Conservation (phyloP, 2,888 invertebrate species). For the Fissipunctia ypsillon region DNA sequence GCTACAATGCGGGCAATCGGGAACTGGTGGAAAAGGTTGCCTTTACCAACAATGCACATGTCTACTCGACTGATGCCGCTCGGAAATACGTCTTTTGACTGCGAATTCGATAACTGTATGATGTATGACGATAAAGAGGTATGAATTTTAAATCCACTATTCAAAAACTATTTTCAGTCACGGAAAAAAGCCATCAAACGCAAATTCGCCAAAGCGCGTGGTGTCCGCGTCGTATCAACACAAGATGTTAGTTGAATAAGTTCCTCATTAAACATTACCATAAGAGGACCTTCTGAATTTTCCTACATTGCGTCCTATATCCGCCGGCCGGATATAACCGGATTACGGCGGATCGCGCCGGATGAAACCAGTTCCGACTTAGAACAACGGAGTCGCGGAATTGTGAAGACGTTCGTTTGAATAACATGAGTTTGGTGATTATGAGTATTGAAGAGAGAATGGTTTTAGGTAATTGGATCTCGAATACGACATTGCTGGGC, state of each 20-base stretch:
- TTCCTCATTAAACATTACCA: conserved; percentile 11
- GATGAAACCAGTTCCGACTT: conserved; percentile 60
- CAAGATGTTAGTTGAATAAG: neutral
- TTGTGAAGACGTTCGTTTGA: conserved; percentile 57
- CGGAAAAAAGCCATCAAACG: neutral
- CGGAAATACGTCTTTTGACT: neutral
- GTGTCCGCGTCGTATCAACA: neutral
- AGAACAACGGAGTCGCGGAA: conserved; percentile 55
- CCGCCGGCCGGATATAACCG: conserved; percentile 72
- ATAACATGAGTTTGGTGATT: conserved; percentile 54
- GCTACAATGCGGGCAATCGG: neutral
- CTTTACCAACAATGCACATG: neutral
- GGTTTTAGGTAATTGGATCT: conserved; percentile 42
- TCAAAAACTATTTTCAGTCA: neutral
- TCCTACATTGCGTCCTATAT: conserved; percentile 62
- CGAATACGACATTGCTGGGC: conserved; percentile 6
- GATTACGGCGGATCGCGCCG: conserved; percentile 68
- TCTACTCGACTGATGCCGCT: too few species aligned
- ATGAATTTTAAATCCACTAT: neutral
- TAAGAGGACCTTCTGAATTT: conserved; percentile 25
- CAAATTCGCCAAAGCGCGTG: neutral
- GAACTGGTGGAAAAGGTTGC: too few species aligned
- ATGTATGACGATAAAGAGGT: neutral
- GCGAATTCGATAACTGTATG: neutral
- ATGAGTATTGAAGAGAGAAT: conserved; percentile 54